Evolutionary conservation across 1,140 invertebrate genomes (phyloP), one percentile per base, ranked within the genome.

Genomic region (Contarinia nasturtii): DNA sequence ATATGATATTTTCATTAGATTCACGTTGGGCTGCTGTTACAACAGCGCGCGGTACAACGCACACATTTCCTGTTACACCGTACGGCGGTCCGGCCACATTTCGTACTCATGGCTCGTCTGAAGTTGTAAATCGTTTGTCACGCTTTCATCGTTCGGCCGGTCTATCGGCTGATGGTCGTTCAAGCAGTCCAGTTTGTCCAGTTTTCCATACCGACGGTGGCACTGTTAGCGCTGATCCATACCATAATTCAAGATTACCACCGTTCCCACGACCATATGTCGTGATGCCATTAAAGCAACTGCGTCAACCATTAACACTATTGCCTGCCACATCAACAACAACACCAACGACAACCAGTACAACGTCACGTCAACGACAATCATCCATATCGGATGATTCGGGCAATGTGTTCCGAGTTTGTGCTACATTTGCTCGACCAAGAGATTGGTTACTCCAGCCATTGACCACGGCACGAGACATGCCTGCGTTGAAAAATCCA

Each of bases 31-130:
- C 91, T 10, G 85, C 91, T 14, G 79, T 98, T 1, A 89, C 87
- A 20, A 96, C 94, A 7, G 71, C 94, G 52, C 77, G 94, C 50
- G 94, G 93, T 48, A 98, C 94, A 2, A 95, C 92, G 15, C 95
- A 98, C 63, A 80, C 98, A 41, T 98, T 97, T 70, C 90, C 94
- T 1, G 80, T 98, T 10, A 92, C 88, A 19, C 86, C 92, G n/a
- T 98, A 97, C 62, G 95, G 94, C 51, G 95, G 91, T 49, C 72
- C 80, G 46, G 77, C 89, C 43, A 88, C 82, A 48, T 77, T 91
- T 21, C 74, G 94, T 49, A 98, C 94, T 8, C 94, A 98, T 67
- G 84, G 85, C 34, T 84, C 83, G 33, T 75, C 84, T 46, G 80
- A 90, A 61, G 90, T 98, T 52, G 93, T 97, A 14, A 98, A 98